Evolutionary conservation across 2,113 vertebrate species (phyloP).

Genomic region (Engystomops pustulosus): DNA sequence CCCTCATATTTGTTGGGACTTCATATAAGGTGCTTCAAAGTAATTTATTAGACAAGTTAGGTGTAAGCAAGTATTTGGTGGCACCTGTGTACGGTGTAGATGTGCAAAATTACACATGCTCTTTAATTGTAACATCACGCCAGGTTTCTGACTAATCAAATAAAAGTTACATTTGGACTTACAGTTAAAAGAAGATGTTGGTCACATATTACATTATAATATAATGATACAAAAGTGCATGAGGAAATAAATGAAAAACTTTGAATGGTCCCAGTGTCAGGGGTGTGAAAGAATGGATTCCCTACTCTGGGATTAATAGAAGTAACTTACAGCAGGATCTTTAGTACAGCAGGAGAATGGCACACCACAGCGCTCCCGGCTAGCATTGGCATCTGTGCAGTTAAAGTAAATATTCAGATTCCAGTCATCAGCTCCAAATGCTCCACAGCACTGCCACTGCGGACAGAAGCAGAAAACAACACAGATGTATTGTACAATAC

Average conservation of each 20-base stretch:
- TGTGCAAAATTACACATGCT: too few relatives aligned
- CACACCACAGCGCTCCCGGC: constrained; percentile 93
- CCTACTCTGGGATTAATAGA: neutral
- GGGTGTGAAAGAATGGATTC: neutral
- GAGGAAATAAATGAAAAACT: neutral
- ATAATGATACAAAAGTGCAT: neutral
- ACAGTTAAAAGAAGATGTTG: too few relatives aligned
- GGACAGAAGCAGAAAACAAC: neutral
- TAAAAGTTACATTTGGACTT: too few relatives aligned
- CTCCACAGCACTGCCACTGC: constrained; percentile 97
- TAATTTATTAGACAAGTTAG: too few relatives aligned
- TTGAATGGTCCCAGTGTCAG: neutral
- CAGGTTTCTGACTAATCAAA: too few relatives aligned
- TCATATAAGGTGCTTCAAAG: too few relatives aligned
- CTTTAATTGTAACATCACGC: too few relatives aligned
- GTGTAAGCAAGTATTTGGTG: too few relatives aligned
- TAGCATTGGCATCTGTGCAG: constrained; percentile 92
- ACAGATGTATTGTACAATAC: neutral
- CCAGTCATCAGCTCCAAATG: constrained; percentile 95
- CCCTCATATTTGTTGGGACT: too few relatives aligned
- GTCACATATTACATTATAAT: too few relatives aligned
- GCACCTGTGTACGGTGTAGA: too few relatives aligned
- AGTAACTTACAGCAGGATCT: constrained; percentile 86
- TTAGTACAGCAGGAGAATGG: constrained; percentile 98
- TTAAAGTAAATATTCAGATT: constrained; percentile 99